These are phyloP conservation scores for Lochmaea crataegi DNA, from an alignment of 2,888 invertebrate genomes.

Conservation along the genomic window DNA sequence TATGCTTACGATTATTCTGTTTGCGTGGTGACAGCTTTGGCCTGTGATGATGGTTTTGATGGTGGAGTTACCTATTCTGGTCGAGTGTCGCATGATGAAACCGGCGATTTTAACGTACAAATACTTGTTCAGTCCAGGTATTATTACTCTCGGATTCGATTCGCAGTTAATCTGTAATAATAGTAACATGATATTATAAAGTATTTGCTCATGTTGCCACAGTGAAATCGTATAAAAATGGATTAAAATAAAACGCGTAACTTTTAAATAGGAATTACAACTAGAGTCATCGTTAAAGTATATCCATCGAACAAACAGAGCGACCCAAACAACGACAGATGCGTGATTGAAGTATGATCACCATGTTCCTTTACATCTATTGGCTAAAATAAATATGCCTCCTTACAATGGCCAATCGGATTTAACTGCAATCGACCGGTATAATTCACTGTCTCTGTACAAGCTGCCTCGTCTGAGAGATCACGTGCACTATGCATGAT, in stretches of 20 bases:
- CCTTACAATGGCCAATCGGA: no score
- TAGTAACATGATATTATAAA: not conserved
- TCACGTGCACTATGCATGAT: no score
- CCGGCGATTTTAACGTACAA: slow-evolving; percentile 84
- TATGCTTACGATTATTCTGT: slow-evolving; percentile 75
- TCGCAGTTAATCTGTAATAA: slow-evolving; percentile 79
- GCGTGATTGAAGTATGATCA: no score
- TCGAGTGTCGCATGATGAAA: slow-evolving; percentile 63
- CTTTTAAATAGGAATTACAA: not conserved
- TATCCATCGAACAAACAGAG: no score
- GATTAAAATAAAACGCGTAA: not conserved
- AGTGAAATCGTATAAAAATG: not conserved
- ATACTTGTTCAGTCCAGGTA: slow-evolving; percentile 80
- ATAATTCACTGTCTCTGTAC: no score
- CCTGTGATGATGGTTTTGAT: slow-evolving; percentile 58
- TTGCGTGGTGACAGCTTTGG: slow-evolving; percentile 76
- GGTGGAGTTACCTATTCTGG: slow-evolving; percentile 71
- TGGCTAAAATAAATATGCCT: no score
- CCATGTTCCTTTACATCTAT: no score
- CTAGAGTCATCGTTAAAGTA: not conserved
- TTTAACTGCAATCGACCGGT: no score
- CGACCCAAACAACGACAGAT: no score
- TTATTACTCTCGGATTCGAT: slow-evolving; percentile 82
- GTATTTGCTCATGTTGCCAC: not conserved
- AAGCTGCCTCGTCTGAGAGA: no score